Percentiles rank a stretch among this genome's conserved stretches.
Evolutionary conservation across 2,888 invertebrate species (phyloP).

Genomic region (Argyresthia goedartella): DNA sequence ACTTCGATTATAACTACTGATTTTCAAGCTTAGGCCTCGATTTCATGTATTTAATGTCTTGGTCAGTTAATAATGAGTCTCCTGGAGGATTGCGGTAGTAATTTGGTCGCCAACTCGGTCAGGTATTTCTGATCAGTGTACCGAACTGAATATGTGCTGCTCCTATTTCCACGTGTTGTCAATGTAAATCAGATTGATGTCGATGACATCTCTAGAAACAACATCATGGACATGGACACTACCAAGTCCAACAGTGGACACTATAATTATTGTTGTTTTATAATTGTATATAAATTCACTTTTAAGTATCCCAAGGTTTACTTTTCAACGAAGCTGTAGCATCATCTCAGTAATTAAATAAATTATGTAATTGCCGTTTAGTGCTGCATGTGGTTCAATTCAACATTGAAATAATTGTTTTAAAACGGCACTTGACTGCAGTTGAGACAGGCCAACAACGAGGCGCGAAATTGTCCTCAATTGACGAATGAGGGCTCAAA

Average conservation of each 20-base stretch:
- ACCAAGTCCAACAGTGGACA: too few relatives aligned
- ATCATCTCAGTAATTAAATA: too few relatives aligned
- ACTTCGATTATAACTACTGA: too few relatives aligned
- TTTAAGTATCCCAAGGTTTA: too few relatives aligned
- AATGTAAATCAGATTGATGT: too few relatives aligned
- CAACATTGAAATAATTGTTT: slow-evolving; percentile 20
- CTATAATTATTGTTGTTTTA: too few relatives aligned
- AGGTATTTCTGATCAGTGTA: slow-evolving; percentile 28
- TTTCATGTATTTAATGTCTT: not conserved
- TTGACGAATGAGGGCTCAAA: slow-evolving; percentile 42
- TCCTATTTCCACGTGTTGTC: slow-evolving; percentile 8
- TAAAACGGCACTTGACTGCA: slow-evolving; percentile 20
- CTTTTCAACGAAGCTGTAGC: too few relatives aligned
- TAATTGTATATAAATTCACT: too few relatives aligned
- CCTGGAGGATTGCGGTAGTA: slow-evolving; percentile 32
- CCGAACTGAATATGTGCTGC: not conserved
- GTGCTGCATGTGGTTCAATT: not conserved
- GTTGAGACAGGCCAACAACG: slow-evolving; percentile 24
- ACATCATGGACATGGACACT: too few relatives aligned
- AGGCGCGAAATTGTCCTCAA: slow-evolving; percentile 57
- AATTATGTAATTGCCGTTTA: slow-evolving; percentile 11
- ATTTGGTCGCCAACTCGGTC: slow-evolving; percentile 49
- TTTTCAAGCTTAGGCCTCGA: not conserved
- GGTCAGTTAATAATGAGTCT: too few relatives aligned
- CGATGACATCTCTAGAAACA: too few relatives aligned